Conservation (phyloP, 2,888 invertebrate species). For the Synergus gifuensis region DNA sequence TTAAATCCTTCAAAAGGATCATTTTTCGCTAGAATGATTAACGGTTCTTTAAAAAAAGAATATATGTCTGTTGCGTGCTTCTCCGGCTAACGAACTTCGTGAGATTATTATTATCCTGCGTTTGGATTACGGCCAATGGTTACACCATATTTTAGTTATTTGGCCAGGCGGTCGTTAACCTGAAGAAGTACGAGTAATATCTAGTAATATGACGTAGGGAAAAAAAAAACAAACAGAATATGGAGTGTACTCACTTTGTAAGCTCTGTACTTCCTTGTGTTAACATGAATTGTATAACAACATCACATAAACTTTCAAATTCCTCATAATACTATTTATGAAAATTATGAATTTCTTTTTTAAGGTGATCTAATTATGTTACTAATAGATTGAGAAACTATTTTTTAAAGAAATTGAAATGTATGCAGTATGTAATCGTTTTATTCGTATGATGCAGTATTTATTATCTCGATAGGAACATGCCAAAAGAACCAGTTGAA, state of each 20-base stretch:
- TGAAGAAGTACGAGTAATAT: constrained; percentile 47
- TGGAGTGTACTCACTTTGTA: neutral
- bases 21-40: neutral
- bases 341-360: too few species aligned
- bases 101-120: constrained; percentile 73
- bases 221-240: neutral
- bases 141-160: constrained; percentile 72
- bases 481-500: too few species aligned
- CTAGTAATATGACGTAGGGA: neutral
- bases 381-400: too few species aligned
- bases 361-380: too few species aligned
- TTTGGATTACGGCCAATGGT: constrained; percentile 73
- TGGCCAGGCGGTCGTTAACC: constrained; percentile 69
- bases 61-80: constrained; percentile 51
- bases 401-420: too few species aligned
- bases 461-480: too few species aligned
- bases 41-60: neutral
- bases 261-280: too few species aligned
- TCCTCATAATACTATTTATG: too few species aligned
- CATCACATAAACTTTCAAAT: too few species aligned
- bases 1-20: neutral
- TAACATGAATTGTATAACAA: too few species aligned
- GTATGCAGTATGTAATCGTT: too few species aligned
- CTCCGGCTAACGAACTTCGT: constrained; percentile 72
- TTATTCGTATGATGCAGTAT: too few species aligned